Percentiles rank a stretch among this genome's conserved stretches.
phyloP scores from a whole-genome alignment of 64 coral and sea anemone genomes.

The Exaiptasia diaphana region DNA sequence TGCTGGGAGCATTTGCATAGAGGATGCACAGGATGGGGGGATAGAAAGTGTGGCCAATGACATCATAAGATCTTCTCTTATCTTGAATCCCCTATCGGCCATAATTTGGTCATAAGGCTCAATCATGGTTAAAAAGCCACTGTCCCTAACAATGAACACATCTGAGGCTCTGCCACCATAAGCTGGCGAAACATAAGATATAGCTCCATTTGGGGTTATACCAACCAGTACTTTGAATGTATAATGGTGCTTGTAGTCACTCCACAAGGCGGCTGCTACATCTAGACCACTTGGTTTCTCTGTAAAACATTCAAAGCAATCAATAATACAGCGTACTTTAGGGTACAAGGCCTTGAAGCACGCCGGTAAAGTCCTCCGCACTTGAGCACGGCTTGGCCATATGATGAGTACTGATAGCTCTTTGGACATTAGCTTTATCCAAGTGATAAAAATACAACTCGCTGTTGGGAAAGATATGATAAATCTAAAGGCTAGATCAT shows the following conservation, averaged over 20 bases:
- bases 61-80: background rate
- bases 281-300: background rate
- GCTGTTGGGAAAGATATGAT: constrained; percentile 21
- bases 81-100: constrained; percentile 3
- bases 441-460: constrained; percentile 27
- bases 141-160: background rate
- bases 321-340: constrained; percentile 12
- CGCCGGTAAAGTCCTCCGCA: too few species aligned
- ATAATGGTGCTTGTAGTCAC: too few species aligned
- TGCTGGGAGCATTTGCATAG: background rate
- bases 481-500: constrained; percentile 38
- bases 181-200: too few species aligned
- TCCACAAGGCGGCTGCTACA: background rate
- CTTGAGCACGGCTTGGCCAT: background rate
- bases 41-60: background rate
- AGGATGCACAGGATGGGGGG: background rate
- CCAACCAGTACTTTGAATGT: constrained; percentile 2
- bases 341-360: background rate
- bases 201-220: background rate
- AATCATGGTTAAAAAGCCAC: background rate
- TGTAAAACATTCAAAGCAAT: background rate
- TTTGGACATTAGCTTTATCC: constrained; percentile 29
- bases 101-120: background rate
- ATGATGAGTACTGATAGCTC: background rate
- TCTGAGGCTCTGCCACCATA: constrained; percentile 7